Evolutionary conservation across 2,113 vertebrate genomes (phyloP), one percentile per base, ranked within the genome.

Genomic region (Isichthys henryi): DNA sequence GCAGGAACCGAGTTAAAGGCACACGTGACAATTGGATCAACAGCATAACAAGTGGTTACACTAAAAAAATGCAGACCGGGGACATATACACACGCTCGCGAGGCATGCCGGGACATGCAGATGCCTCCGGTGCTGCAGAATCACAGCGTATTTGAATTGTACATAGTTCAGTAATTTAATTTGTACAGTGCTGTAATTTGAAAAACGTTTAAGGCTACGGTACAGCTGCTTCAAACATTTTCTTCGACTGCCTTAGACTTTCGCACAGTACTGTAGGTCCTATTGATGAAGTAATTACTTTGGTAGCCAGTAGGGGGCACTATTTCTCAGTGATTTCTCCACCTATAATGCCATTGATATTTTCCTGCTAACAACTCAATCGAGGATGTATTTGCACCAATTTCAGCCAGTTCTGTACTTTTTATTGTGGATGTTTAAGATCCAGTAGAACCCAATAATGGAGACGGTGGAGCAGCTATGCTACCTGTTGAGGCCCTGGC

Each of bases 401-500:
- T 39, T 80, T 43, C 35, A 77, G 31, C 70, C 70, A 17, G 31
- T 39, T 17, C 70, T 19, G 70, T 35, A 77, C 13, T 80, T 3
- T 39, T 77, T 77, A 17, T 15, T 80, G 74, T 43, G 74, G 35
- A 19, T 43, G 74, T 43, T 43, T 19, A 80, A 80, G 31, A 39
- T 0, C 13, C 6, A 43, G 35, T 6, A 19, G 74, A 80, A 9
- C 8, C 21, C 7, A 88, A 11, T 66, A 46, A 58, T 56, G 52
- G 87, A 90, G 90, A 31, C 27, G 11, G 31, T 52, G 27, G 70
- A 45, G 50, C 23, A 31, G 52, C 13, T 23, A 19, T 62, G 56
- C 15, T 86, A 98, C 97, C 98, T 98, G 95, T 99, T 99, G 87
- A 99, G 95, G 39, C 98, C 98, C 90, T 99, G 98, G 92, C 98